Evolutionary conservation across 2,888 invertebrate species (phyloP).

Genomic region (Plemyria rubiginata): DNA sequence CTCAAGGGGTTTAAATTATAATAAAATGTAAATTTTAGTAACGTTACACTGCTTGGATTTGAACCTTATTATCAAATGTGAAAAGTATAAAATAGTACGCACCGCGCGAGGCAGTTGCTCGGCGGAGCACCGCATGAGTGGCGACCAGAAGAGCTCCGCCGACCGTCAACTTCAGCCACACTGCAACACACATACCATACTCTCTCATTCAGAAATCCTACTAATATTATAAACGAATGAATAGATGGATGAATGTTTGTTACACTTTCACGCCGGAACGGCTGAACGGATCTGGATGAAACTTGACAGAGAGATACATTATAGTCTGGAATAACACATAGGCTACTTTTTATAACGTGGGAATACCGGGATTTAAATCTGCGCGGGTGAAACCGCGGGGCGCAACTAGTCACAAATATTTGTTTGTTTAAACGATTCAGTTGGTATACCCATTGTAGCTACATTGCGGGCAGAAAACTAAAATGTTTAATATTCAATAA

Average conservation of each 20-base stretch:
- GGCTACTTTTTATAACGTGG: too few species aligned
- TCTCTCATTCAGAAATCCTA: conserved; percentile 48
- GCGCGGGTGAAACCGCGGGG: too few species aligned
- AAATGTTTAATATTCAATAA: not conserved
- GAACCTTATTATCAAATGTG: not conserved
- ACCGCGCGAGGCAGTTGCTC: conserved; percentile 87
- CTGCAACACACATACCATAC: conserved; percentile 87
- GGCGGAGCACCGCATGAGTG: conserved; percentile 93
- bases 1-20: not conserved
- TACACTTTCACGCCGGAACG: too few species aligned
- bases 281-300: too few species aligned
- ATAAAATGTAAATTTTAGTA: not conserved
- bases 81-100: conserved; percentile 73
- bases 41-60: not conserved
- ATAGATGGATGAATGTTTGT: too few species aligned
- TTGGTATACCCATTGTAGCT: too few species aligned
- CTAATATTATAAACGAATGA: too few species aligned
- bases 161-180: conserved; percentile 94
- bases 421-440: too few species aligned
- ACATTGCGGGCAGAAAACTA: not conserved
- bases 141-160: conserved; percentile 93
- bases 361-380: too few species aligned
- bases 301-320: too few species aligned
- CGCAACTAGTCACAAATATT: too few species aligned
- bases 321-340: too few species aligned